Evolutionary conservation across 2,113 vertebrate genomes (phyloP), one percentile per base, ranked within the genome.

Genomic region (Rhinogobius similis): DNA sequence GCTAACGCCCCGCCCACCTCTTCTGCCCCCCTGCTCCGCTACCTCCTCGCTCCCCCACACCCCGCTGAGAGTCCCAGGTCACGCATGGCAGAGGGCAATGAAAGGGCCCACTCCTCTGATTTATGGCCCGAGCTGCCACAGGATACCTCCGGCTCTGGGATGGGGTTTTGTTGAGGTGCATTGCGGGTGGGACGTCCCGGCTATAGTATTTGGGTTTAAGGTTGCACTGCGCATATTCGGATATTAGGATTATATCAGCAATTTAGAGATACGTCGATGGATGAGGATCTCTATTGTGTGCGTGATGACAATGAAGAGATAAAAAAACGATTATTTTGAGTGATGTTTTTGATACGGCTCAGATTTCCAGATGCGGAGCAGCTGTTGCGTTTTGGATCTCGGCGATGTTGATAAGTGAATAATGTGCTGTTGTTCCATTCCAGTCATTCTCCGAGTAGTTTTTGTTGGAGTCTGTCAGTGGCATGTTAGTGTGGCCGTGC

Each of bases 61-160:
- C 39, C 81, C 76, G 76, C 72, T 21, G 65, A 77, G 84, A 73
- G 55, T 68, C 65, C 50, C 79, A 83, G 91, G 89, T 94, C 86
- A 90, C 52, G 82, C 87, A 83, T 88, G 86, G 90, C 84, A 89
- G 88, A 76, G 82, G 74, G 67, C 48, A 89, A 79, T 85, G 86
- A 90, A 92, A 89, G 84, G 86, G 69, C 38, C 85, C 76, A 69
- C 67, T 71, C 73, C 78, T 73, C 89, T 93, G 92, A 94, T 93
- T 94, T 94, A 93, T 87, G 82, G 77, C 87, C 23, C 39, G 66
- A 50, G 65, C 46, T 70, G 92, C 87, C 64, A 91, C 69, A 68
- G 79, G 87, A 92, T 90, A 88, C 81, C 69, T 83, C 63, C 72
- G 58, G 68, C 69, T 79, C 76, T 36, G 41, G 65, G 79, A 82